Evolutionary conservation across 2,113 vertebrate genomes (phyloP).

Genomic region (Danionella cerebrum): DNA sequence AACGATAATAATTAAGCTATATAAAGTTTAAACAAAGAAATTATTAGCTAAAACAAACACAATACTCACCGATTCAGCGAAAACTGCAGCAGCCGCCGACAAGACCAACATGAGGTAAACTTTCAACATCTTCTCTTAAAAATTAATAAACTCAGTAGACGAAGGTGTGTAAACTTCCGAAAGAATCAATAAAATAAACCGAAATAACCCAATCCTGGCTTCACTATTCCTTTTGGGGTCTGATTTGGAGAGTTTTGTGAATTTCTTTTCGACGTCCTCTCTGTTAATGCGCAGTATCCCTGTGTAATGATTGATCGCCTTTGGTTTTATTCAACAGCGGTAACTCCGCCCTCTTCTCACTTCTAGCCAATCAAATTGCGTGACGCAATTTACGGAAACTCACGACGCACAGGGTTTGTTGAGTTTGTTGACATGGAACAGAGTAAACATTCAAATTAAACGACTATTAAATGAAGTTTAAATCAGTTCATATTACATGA

Average conservation of each 20-base stretch:
- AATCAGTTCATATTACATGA: too few species aligned
- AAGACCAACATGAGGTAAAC: conserved; percentile 54
- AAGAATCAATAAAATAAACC: background rate
- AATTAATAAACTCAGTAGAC: background rate
- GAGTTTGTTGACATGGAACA: background rate
- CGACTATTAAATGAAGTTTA: background rate
- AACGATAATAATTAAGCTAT: too few species aligned
- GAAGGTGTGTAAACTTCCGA: background rate
- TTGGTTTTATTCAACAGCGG: conserved; percentile 15
- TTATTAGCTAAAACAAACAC: background rate
- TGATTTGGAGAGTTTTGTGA: background rate
- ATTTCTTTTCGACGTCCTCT: accelerated
- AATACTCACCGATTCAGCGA: conserved; percentile 66
- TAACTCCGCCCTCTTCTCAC: background rate
- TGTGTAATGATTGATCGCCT: background rate
- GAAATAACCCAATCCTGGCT: background rate
- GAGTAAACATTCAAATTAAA: background rate
- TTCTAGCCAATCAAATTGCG: background rate
- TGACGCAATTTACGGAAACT: conserved; percentile 34
- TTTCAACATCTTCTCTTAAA: conserved; percentile 49
- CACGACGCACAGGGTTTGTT: background rate
- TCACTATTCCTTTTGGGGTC: background rate
- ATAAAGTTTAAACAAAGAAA: too few species aligned
- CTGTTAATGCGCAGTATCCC: background rate
- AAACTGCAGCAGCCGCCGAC: conserved; percentile 50